Evolutionary conservation across 2,888 invertebrate genomes (phyloP).

Genomic region (Apomyelois bistriatella): DNA sequence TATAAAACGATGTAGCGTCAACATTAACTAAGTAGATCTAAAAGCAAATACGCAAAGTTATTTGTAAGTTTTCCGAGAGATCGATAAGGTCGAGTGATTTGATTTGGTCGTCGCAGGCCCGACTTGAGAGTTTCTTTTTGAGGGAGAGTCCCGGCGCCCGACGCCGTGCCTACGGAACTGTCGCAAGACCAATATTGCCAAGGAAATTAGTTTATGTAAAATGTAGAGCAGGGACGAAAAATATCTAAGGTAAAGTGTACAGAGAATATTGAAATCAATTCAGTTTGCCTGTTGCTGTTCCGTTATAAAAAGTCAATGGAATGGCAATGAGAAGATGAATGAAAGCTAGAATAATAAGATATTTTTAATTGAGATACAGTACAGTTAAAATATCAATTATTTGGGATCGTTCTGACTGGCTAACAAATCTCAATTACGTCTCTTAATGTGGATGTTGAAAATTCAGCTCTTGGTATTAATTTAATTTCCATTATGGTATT

Average conservation of each 20-base stretch:
- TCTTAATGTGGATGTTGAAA: constrained; percentile 48
- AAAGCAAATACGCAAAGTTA: constrained; percentile 53
- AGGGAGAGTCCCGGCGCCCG: constrained; percentile 53
- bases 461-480: constrained; percentile 47
- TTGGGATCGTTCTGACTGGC: constrained; percentile 42
- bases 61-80: constrained; percentile 67
- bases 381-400: constrained; percentile 56
- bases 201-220: constrained; percentile 80
- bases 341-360: not conserved
- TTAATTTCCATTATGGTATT: constrained; percentile 29
- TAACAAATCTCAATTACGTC: constrained; percentile 54
- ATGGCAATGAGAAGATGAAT: constrained; percentile 33
- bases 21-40: constrained; percentile 16
- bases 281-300: constrained; percentile 55
- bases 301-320: constrained; percentile 51
- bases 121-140: constrained; percentile 67
- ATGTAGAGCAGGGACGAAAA: constrained; percentile 76
- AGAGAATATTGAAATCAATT: constrained; percentile 69
- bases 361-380: not conserved
- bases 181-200: constrained; percentile 77
- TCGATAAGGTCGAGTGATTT: constrained; percentile 76
- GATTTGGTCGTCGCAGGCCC: constrained; percentile 71
- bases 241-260: constrained; percentile 67
- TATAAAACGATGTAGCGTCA: not conserved
- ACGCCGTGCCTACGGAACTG: constrained; percentile 69